Conservation (phyloP, 1,140 invertebrate species). For the Calliphora vicina region DNA sequence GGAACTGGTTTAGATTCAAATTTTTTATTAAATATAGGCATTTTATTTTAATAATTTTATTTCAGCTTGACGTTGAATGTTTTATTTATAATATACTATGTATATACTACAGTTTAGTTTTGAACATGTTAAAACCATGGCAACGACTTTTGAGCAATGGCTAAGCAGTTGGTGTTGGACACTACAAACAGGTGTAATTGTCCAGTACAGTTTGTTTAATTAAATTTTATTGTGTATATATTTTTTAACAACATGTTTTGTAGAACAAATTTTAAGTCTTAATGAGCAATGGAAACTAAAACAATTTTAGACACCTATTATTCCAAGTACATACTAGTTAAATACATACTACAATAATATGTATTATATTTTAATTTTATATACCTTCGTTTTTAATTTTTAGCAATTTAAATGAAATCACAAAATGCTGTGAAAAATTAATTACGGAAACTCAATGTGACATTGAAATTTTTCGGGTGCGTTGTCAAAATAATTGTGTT, state of each 20-base stretch:
- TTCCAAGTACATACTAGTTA: neutral
- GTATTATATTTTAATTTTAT: neutral
- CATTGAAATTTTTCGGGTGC: conserved; percentile 41
- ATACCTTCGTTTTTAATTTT: neutral
- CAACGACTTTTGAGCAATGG: conserved; percentile 39
- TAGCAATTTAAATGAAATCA: conserved; percentile 37
- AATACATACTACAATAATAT: neutral
- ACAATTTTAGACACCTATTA: neutral
- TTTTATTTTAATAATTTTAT: conserved; percentile 33
- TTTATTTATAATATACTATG: no score
- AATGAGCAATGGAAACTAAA: neutral
- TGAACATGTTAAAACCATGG: conserved; percentile 46
- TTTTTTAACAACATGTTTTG: neutral
- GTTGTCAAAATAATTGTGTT: conserved; percentile 18
- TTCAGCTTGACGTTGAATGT: neutral
- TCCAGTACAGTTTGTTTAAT: neutral
- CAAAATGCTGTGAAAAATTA: conserved; percentile 39
- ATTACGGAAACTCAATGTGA: conserved; percentile 41
- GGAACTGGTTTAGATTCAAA: conserved; percentile 59
- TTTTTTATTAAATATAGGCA: conserved; percentile 61
- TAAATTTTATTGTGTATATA: neutral
- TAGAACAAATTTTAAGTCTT: neutral
- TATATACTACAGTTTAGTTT: no score
- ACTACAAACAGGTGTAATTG: neutral
- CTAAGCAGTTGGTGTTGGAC: neutral